These are phyloP conservation scores for Ischnura elegans DNA, from an alignment of 2,888 invertebrate genomes.

Conservation along the genomic window DNA sequence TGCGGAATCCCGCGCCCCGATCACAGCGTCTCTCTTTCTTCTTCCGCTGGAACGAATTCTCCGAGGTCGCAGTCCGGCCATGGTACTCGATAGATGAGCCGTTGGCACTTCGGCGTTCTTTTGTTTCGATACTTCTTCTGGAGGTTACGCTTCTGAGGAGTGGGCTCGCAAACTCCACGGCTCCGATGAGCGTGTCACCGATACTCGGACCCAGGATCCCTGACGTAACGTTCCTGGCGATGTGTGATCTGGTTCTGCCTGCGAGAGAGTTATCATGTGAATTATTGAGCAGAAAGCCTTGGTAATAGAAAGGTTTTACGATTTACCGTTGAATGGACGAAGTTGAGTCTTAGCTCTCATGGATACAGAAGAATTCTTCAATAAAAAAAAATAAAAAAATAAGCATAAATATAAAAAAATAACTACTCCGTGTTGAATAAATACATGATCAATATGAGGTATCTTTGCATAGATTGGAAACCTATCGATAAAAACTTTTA, in stretches of 20 bases:
- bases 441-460: too few relatives aligned
- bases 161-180: neutral
- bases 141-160: neutral
- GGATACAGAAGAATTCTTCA: too few relatives aligned
- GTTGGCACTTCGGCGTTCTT: neutral
- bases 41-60: neutral
- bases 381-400: too few relatives aligned
- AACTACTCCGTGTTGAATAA: too few relatives aligned
- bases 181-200: constrained; percentile 17
- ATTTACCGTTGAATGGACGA: too few relatives aligned
- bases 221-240: neutral
- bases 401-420: too few relatives aligned
- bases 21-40: neutral
- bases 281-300: too few relatives aligned
- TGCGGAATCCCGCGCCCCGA: neutral
- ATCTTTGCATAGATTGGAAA: too few relatives aligned
- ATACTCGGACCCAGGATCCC: neutral
- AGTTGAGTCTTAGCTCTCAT: too few relatives aligned
- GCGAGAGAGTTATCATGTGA: neutral
- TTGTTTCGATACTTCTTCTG: neutral
- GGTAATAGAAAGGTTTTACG: too few relatives aligned
- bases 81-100: neutral
- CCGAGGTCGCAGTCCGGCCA: neutral
- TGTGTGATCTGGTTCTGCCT: neutral
- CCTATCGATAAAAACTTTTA: too few relatives aligned